These are phyloP conservation scores for Philaethria dido DNA, from an alignment of 2,888 invertebrate species.

Conservation along the genomic window DNA sequence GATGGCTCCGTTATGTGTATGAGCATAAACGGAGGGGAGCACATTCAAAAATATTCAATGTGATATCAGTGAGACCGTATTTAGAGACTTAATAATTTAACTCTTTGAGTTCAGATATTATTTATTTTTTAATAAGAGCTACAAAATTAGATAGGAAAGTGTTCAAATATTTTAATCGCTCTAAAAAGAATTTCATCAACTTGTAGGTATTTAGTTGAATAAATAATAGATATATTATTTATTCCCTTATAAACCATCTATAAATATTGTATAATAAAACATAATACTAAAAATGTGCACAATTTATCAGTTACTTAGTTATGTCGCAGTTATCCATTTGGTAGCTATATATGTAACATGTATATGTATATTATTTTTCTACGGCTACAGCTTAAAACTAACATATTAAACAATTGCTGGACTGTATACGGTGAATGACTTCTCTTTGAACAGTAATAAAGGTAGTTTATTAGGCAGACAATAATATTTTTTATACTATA, in stretches of 20 bases:
- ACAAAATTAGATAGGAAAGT: no score
- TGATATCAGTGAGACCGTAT: not conserved
- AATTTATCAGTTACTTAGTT: not conserved
- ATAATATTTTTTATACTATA: constrained; percentile 10
- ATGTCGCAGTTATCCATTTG: not conserved
- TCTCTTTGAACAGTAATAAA: constrained; percentile 8
- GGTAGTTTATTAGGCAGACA: not conserved
- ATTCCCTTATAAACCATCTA: no score
- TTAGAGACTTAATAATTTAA: not conserved
- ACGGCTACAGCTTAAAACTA: not conserved
- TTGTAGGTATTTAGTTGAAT: not conserved
- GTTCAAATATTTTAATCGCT: no score
- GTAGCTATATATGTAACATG: no score
- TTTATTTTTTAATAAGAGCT: no score
- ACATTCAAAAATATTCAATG: not conserved
- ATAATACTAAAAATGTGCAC: not conserved
- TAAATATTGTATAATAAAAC: not conserved
- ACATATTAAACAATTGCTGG: not conserved
- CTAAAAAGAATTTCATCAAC: not conserved
- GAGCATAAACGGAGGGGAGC: constrained; percentile 10
- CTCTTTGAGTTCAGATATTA: not conserved
- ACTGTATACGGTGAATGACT: constrained; percentile 1
- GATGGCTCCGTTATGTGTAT: not conserved
- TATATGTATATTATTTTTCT: not conserved
- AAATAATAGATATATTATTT: not conserved